Evolutionary conservation across 1,140 invertebrate species (phyloP).

Genomic region (Pomacea maculata): DNA sequence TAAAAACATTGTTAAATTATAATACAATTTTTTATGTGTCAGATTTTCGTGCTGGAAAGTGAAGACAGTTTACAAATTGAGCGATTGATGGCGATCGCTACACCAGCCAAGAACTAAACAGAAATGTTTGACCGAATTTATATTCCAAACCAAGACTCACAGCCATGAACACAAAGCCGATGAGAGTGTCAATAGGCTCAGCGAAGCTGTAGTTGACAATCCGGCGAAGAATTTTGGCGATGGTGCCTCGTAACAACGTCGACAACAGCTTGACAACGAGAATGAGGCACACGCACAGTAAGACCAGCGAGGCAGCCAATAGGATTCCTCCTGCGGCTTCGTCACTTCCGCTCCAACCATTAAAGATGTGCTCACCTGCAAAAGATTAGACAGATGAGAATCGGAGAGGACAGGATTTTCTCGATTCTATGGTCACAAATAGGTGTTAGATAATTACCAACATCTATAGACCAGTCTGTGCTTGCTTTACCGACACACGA

Average conservation of each 20-base stretch:
- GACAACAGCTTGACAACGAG: conserved; percentile 72
- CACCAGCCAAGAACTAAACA: too few species aligned
- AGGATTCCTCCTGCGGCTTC: conserved; percentile 65
- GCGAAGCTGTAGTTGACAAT: conserved; percentile 69
- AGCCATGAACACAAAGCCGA: conserved; percentile 70
- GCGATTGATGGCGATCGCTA: too few species aligned
- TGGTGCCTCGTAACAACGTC: conserved; percentile 65
- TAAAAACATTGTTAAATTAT: too few species aligned
- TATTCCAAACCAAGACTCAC: neutral
- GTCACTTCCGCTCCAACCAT: conserved; percentile 59
- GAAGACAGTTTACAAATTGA: too few species aligned
- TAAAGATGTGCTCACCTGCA: conserved; percentile 49
- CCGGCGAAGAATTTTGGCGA: conserved; percentile 67
- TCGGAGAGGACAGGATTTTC: too few species aligned
- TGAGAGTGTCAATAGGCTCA: conserved; percentile 61
- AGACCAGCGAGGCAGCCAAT: conserved; percentile 66
- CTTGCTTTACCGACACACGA: too few species aligned
- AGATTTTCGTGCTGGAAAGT: too few species aligned
- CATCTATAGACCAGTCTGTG: too few species aligned
- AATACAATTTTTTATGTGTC: too few species aligned
- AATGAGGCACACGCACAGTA: conserved; percentile 70
- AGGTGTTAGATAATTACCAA: too few species aligned
- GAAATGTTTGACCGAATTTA: too few species aligned
- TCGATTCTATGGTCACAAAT: too few species aligned
- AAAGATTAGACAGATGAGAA: neutral